A percentile compares a stretch with the other conserved stretches of the same genome.
phyloP scores from a whole-genome alignment of 1,140 invertebrate species.

The Lepidurus arcticus region DNA sequence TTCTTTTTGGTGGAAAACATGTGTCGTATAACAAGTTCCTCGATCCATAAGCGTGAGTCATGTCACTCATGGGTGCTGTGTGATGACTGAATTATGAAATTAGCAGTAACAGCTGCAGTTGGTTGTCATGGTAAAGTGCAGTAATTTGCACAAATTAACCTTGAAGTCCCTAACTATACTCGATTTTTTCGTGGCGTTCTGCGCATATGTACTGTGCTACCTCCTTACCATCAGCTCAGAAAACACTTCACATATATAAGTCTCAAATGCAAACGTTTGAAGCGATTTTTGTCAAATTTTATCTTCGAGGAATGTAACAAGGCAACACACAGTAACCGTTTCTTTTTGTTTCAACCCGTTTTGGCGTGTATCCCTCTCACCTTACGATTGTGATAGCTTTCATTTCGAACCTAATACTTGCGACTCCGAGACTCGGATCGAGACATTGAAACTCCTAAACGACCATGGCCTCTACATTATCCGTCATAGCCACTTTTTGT shows the following conservation, averaged over 20 bases:
- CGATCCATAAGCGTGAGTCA: not conserved
- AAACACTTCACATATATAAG: not conserved
- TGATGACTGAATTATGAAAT: not conserved
- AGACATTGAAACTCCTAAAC: conserved; percentile 9
- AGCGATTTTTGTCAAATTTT: not conserved
- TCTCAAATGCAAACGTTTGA: not conserved
- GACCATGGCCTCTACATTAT: not conserved
- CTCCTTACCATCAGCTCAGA: not conserved
- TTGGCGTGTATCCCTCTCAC: not conserved
- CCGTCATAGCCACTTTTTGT: not conserved
- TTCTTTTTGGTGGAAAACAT: no score
- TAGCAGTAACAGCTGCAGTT: not conserved
- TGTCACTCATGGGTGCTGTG: not conserved
- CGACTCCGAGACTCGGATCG: not conserved
- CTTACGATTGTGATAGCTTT: not conserved
- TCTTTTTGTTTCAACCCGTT: not conserved
- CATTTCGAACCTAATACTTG: not conserved
- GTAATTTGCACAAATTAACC: conserved; percentile 19
- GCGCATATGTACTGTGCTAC: not conserved
- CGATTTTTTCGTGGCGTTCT: not conserved
- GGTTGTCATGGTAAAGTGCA: not conserved
- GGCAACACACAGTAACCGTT: not conserved
- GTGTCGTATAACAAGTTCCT: not conserved
- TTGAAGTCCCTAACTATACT: not conserved
- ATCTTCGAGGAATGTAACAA: not conserved